phyloP scores from a whole-genome alignment of 2,113 vertebrate species.

The Scomber japonicus region DNA sequence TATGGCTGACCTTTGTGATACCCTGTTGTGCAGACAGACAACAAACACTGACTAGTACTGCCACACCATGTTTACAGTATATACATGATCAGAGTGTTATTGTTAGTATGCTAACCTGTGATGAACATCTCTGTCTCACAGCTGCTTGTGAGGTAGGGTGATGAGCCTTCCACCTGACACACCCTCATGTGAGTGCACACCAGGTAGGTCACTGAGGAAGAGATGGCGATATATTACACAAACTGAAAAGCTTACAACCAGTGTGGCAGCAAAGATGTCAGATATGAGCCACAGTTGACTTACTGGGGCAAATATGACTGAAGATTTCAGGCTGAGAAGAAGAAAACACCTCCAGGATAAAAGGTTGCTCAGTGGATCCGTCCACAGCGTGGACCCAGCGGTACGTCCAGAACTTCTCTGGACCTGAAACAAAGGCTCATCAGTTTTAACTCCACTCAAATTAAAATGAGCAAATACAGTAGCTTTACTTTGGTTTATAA shows the following conservation, averaged over 20 bases:
- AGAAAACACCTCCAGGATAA: slow-evolving; percentile 93
- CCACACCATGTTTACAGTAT: not conserved
- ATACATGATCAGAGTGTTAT: not conserved
- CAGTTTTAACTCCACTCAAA: not conserved
- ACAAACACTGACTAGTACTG: not conserved
- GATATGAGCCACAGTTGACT: slow-evolving; percentile 11
- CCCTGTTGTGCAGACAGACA: slow-evolving; percentile 74
- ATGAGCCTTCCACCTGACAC: slow-evolving; percentile 79
- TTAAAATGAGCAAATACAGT: not conserved
- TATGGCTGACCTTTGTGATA: slow-evolving; percentile 90
- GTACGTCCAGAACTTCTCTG: slow-evolving; percentile 92
- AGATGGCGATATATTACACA: not conserved
- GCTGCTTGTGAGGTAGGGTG: slow-evolving; percentile 91
- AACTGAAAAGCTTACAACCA: not conserved
- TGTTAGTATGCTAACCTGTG: slow-evolving; percentile 82
- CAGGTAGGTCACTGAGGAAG: slow-evolving; percentile 85
- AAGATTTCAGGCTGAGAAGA: slow-evolving; percentile 94
- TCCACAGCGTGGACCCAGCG: slow-evolving; percentile 93
- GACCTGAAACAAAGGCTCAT: slow-evolving; percentile 70
- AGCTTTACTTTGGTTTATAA: not conserved
- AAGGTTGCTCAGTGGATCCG: slow-evolving; percentile 88
- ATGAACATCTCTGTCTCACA: slow-evolving; percentile 91
- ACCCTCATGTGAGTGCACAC: slow-evolving; percentile 95
- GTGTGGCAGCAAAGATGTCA: not conserved
- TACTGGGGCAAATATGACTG: slow-evolving; percentile 91